Conservation (phyloP, 2,797 vertebrate genomes). For the Chiroxiphia lanceolata region DNA sequence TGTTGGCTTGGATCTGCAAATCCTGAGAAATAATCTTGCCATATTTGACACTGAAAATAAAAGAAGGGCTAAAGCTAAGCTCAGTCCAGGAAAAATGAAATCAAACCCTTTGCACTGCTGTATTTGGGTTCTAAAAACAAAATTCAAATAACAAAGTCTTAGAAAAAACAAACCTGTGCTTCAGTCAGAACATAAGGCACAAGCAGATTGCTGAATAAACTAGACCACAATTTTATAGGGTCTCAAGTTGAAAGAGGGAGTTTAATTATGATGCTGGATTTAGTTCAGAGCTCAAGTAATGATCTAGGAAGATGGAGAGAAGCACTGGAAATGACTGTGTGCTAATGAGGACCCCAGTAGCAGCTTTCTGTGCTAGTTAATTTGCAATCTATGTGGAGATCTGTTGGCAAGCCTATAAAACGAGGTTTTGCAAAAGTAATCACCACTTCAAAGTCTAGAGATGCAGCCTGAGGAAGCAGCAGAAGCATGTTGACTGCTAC, state of each 20-base stretch:
- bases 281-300: conserved; percentile 25
- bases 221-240: background rate
- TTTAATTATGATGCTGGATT: conserved; percentile 39
- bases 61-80: background rate
- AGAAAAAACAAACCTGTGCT: background rate
- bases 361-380: conserved; percentile 42
- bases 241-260: conserved; percentile 17
- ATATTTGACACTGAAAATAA: background rate
- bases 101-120: background rate
- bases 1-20: background rate
- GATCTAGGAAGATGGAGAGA: conserved; percentile 24
- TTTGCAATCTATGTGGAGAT: conserved; percentile 52
- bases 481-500: background rate
- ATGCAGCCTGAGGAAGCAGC: conserved; percentile 16
- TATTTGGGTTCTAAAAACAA: background rate
- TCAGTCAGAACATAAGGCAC: background rate
- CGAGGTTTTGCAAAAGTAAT: conserved; percentile 40
- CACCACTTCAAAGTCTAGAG: conserved; percentile 37
- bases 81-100: background rate
- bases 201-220: conserved; percentile 31
- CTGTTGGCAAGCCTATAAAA: conserved; percentile 44
- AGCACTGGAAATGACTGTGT: conserved; percentile 6
- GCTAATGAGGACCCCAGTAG: conserved; percentile 21
- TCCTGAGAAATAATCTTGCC: background rate
- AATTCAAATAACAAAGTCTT: background rate